Conservation (phyloP, 1,140 invertebrate species). For the Orius laevigatus region DNA sequence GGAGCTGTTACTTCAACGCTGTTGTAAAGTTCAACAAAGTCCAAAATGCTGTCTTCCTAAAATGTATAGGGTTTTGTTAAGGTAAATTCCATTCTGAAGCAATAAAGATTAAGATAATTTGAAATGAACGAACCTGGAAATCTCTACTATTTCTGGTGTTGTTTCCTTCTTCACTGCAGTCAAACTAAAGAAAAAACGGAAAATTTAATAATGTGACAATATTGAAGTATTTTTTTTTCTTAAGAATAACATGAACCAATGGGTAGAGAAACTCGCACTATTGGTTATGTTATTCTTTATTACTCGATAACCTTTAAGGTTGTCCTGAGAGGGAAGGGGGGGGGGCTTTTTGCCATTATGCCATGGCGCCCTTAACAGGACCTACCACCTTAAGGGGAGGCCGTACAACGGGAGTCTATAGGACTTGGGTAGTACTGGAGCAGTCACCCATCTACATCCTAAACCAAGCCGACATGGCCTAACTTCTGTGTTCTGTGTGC, state of each 20-base stretch:
- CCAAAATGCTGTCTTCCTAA: conserved; percentile 1
- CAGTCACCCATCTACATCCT: too few relatives aligned
- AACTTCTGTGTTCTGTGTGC: too few relatives aligned
- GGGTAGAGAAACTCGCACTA: too few relatives aligned
- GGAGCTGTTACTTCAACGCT: conserved; percentile 14
- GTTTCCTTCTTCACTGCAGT: conserved; percentile 7
- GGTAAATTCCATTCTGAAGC: too few relatives aligned
- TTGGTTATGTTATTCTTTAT: too few relatives aligned
- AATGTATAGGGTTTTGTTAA: background rate
- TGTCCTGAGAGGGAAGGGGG: too few relatives aligned
- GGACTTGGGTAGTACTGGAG: background rate
- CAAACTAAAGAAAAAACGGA: conserved; percentile 1
- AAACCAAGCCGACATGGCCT: too few relatives aligned
- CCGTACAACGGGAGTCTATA: background rate
- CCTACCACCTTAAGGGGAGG: background rate
- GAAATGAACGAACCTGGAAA: conserved; percentile 1
- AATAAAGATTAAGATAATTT: too few relatives aligned
- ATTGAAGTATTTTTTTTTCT: background rate
- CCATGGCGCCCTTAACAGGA: too few relatives aligned
- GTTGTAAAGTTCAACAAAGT: conserved; percentile 15
- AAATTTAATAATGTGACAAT: background rate
- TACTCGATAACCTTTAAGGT: too few relatives aligned
- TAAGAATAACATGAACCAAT: background rate
- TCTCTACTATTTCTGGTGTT: conserved; percentile 4
- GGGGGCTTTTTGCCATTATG: too few relatives aligned